phyloP scores from a whole-genome alignment of 1,140 invertebrate genomes.

The Archivesica marissinica region DNA sequence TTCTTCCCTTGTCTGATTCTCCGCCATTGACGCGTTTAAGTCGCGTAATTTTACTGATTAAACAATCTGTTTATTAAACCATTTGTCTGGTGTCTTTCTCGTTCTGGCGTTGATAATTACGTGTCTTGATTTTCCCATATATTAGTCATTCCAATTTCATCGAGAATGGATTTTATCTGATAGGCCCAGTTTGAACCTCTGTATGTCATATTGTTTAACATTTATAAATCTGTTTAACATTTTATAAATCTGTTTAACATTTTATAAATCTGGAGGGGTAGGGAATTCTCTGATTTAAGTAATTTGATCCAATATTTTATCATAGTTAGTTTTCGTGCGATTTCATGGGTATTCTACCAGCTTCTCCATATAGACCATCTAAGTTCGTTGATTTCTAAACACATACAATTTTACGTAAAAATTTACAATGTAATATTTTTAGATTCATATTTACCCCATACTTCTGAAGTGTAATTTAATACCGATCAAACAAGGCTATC shows the following conservation, averaged over 20 bases:
- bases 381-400: slow-evolving; percentile 39
- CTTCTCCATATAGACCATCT: slow-evolving; percentile 32
- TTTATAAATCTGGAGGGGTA: too few relatives aligned
- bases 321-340: not conserved
- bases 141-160: too few relatives aligned
- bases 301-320: not conserved
- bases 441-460: not conserved
- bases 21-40: too few relatives aligned
- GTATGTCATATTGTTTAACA: not conserved
- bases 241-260: slow-evolving; percentile 5
- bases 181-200: not conserved
- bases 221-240: not conserved
- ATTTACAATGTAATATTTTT: slow-evolving; percentile 19
- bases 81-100: too few relatives aligned
- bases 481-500: slow-evolving; percentile 4
- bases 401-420: slow-evolving; percentile 25
- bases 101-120: too few relatives aligned
- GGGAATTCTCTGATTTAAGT: not conserved
- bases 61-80: too few relatives aligned
- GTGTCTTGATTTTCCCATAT: too few relatives aligned
- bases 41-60: too few relatives aligned
- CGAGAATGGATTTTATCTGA: slow-evolving; percentile 35
- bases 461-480: slow-evolving; percentile 7
- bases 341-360: not conserved
- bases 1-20: too few relatives aligned